These are phyloP conservation scores for Gonioctena quinquepunctata DNA, from an alignment of 1,140 invertebrate genomes.

Conservation along the genomic window DNA sequence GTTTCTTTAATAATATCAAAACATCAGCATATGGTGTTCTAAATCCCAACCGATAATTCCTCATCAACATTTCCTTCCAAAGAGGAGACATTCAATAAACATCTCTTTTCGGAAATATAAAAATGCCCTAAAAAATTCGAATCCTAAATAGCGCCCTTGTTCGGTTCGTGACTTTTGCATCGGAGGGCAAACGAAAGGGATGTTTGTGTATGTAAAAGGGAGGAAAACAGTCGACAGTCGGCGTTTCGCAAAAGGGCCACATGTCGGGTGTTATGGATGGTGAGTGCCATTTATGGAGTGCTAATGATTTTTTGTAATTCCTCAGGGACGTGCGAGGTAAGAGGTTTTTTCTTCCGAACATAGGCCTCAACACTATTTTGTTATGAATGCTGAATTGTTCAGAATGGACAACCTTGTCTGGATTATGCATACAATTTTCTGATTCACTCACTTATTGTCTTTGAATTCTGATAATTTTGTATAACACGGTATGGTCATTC, in stretches of 20 bases:
- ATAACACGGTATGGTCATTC: no score
- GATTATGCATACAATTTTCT: no score
- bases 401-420: no score
- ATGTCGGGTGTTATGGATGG: neutral
- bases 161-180: neutral
- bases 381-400: no score
- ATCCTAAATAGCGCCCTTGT: neutral
- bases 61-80: neutral
- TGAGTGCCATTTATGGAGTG: neutral
- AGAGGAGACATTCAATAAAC: neutral
- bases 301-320: neutral
- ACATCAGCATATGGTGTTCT: neutral
- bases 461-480: no score
- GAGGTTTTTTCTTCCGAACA: no score
- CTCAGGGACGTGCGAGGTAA: neutral
- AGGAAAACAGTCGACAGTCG: neutral
- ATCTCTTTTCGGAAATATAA: neutral
- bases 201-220: neutral
- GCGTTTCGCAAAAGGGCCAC: neutral
- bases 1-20: neutral
- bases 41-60: neutral
- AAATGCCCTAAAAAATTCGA: neutral
- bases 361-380: no score
- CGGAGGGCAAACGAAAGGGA: neutral
- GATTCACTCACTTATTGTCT: no score